phyloP scores from a whole-genome alignment of 2,113 vertebrate species.

The Sander lucioperca region DNA sequence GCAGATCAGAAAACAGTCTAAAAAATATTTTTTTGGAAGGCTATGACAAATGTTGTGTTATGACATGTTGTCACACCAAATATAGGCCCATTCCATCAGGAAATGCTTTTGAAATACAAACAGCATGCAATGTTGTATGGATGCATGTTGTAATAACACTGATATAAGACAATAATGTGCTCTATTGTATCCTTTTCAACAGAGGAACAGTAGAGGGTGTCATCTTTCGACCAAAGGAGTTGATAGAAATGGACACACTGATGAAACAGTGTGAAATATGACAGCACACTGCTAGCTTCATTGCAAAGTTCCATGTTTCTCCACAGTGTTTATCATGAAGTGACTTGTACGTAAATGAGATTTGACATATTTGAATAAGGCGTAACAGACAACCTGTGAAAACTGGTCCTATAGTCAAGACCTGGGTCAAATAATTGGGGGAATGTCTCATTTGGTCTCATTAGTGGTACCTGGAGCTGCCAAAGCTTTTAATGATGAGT shows the following conservation, averaged over 20 bases:
- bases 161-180: conserved; percentile 18
- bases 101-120: conserved; percentile 12
- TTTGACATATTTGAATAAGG: conserved; percentile 59
- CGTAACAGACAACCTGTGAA: conserved; percentile 36
- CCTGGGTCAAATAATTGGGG: conserved; percentile 37
- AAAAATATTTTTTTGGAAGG: not conserved
- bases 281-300: conserved; percentile 15
- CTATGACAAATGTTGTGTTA: not conserved
- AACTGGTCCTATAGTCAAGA: conserved; percentile 31
- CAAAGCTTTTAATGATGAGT: conserved; percentile 10
- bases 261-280: conserved; percentile 73
- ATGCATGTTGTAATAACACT: conserved; percentile 50
- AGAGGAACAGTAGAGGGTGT: conserved; percentile 22
- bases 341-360: conserved; percentile 55
- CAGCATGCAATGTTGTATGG: conserved; percentile 38
- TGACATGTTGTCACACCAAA: not conserved
- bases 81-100: not conserved
- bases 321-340: conserved; percentile 34
- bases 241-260: conserved; percentile 64
- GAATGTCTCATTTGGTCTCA: conserved; percentile 51
- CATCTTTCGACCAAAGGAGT: conserved; percentile 36
- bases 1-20: too few species aligned
- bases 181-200: conserved; percentile 37
- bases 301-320: conserved; percentile 38
- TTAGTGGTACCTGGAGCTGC: conserved; percentile 34